Percentiles rank a stretch among this genome's conserved stretches.
Conservation (phyloP, 2,888 invertebrate species). For the Lepidonotus clava region DNA sequence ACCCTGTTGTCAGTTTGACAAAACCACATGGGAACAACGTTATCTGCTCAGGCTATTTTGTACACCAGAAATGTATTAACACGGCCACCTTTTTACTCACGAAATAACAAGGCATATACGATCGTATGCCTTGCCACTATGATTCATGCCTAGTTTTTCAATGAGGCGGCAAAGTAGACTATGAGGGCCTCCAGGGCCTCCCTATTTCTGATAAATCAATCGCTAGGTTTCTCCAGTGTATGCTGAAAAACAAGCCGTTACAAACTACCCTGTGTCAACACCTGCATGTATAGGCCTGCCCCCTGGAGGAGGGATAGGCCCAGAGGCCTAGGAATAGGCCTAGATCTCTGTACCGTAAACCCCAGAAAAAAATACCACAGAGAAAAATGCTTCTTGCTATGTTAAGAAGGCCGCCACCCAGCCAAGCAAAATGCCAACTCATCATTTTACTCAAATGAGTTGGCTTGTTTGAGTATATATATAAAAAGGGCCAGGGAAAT, state of each 20-base stretch:
- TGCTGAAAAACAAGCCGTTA: background rate
- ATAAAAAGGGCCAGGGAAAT: background rate
- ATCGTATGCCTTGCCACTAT: too few species aligned
- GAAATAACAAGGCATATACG: too few species aligned
- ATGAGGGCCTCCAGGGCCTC: background rate
- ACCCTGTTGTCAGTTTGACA: too few species aligned
- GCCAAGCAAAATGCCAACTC: background rate
- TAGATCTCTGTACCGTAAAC: background rate
- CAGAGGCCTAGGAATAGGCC: background rate
- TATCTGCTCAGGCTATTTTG: too few species aligned
- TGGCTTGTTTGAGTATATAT: background rate
- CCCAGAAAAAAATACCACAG: background rate
- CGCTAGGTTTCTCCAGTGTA: too few species aligned
- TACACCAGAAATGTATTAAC: too few species aligned
- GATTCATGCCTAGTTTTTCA: background rate
- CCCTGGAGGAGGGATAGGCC: background rate
- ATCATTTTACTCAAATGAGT: background rate
- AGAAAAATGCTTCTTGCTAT: background rate
- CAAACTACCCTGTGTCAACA: conserved; percentile 1
- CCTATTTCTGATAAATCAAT: background rate
- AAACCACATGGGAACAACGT: too few species aligned
- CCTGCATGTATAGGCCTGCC: background rate
- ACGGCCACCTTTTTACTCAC: too few species aligned
- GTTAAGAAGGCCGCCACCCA: background rate
- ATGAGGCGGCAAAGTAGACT: conserved; percentile 1